A percentile compares a stretch with the other conserved stretches of the same genome.
phyloP scores from a whole-genome alignment of 37 sponge, comb jelly and placozoan genomes.

The Halichondria panicea region DNA sequence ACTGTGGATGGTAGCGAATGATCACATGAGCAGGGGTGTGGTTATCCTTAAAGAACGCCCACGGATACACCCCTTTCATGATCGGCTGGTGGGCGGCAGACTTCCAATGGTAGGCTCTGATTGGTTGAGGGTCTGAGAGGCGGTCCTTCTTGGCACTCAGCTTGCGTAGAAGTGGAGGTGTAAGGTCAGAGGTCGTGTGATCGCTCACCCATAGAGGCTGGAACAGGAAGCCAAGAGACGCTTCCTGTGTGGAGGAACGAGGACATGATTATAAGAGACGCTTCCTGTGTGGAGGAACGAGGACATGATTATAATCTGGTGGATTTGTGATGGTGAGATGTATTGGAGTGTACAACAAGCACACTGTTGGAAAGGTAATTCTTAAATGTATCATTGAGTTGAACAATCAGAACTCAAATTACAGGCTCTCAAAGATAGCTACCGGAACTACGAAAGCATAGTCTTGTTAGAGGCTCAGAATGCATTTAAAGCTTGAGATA shows the following conservation, averaged over 20 bases:
- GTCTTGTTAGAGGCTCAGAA: too few relatives aligned
- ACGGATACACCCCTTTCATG: too few relatives aligned
- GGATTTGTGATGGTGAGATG: neutral
- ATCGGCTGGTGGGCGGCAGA: too few relatives aligned
- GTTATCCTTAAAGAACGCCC: slow-evolving; percentile 21
- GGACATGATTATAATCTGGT: neutral
- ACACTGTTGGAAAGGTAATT: too few relatives aligned
- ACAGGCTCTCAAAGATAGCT: too few relatives aligned
- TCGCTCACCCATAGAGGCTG: slow-evolving; percentile 44
- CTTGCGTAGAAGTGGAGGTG: slow-evolving; percentile 3
- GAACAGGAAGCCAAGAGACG: slow-evolving; percentile 53
- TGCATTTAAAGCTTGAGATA: too few relatives aligned
- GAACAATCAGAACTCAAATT: too few relatives aligned
- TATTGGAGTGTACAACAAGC: neutral
- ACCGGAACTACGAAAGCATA: too few relatives aligned
- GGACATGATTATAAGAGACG: slow-evolving; percentile 9
- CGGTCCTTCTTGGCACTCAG: slow-evolving; percentile 5
- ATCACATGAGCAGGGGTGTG: slow-evolving; percentile 44
- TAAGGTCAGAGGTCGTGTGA: neutral
- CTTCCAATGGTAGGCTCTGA: too few relatives aligned
- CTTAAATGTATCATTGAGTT: too few relatives aligned
- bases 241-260: slow-evolving; percentile 39
- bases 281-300: slow-evolving; percentile 27
- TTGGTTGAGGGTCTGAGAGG: too few relatives aligned
- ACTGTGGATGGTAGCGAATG: slow-evolving; percentile 60